These are phyloP conservation scores for Equus quagga DNA, from an alignment of 2,113 vertebrate genomes.

Conservation along the genomic window DNA sequence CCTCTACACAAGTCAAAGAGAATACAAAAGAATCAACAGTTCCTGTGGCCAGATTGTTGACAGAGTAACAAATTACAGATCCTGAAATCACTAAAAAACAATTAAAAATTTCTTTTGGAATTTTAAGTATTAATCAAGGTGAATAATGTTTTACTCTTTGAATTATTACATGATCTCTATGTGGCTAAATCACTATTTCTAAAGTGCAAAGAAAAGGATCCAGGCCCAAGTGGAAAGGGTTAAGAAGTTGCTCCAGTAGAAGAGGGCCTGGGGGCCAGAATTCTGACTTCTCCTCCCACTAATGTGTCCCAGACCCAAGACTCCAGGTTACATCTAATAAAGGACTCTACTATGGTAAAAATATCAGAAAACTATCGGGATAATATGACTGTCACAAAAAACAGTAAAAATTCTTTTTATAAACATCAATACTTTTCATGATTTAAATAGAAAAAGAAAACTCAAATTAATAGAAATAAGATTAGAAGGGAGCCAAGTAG, in stretches of 20 bases:
- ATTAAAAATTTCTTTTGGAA: not conserved
- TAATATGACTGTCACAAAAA: not conserved
- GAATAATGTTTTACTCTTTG: not conserved
- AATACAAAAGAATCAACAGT: slow-evolving; percentile 15
- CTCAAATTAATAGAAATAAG: not conserved
- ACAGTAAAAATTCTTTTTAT: not conserved
- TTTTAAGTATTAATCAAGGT: not conserved
- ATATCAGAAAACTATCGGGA: not conserved
- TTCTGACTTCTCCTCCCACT: not conserved
- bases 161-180: not conserved
- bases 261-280: not conserved
- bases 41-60: not conserved
- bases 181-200: not conserved
- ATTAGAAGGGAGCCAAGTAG: not conserved
- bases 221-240: not conserved
- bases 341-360: not conserved
- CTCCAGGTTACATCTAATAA: not conserved
- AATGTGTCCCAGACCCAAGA: not conserved
- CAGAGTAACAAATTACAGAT: not conserved
- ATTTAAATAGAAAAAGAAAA: not conserved
- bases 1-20: not conserved
- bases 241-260: not conserved
- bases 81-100: slow-evolving; percentile 10
- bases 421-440: not conserved
- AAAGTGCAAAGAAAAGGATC: not conserved